Base-by-base conservation (phyloP, 2,113 vertebrate species). In the Thalassarche chlororhynchos region DNA sequence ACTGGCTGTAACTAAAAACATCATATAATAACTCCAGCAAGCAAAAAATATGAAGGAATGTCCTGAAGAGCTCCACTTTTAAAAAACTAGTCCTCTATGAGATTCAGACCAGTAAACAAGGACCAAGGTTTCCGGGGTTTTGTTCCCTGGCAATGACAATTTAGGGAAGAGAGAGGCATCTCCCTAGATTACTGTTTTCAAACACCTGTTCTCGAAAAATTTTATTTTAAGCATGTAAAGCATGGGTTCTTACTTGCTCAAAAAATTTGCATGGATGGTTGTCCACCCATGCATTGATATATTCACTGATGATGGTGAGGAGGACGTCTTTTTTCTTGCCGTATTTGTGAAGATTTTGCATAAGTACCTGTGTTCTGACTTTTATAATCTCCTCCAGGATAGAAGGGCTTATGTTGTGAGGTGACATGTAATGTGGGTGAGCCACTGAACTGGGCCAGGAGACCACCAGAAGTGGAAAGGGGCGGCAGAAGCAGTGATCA, bases 401-500 rank as follows among this genome's bases (percentile, higher is more conserved):
- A 54, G 58, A 71, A 71, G 18, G 29, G 1, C 8, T 76, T 76
- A 44, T 40, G 14, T 65, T 54, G 19, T 26, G 17, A 60, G 9
- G 14, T 66, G 18, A 49, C 32, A 24, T 34, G 17, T 31, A 34
- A 57, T 32, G 32, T 79, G 28, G 4, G 28, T 21, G 17, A 78
- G 38, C 24, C 47, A 21, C 28, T 49, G n/a, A 87, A 55, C 17
- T 25, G 25, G 58, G 24, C 28, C n/a, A 51, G 42, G 19, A 83
- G 7, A 72, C 8, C 8, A 42, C 16, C 60, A 60, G 46, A 77
- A 83, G 24, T 31, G 12, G 40, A 54, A 17, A 71, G 9, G 15
- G 17, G 8, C 1, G 1, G n/a, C 17, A 84, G 6, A 34, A 47
- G 2, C 10, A 42, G n/a, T 21, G 29, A 36, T 24, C 4, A 3